Evolutionary conservation across 2,113 vertebrate species (phyloP), one percentile per base, ranked within the genome.

Genomic region (Bufo bufo): DNA sequence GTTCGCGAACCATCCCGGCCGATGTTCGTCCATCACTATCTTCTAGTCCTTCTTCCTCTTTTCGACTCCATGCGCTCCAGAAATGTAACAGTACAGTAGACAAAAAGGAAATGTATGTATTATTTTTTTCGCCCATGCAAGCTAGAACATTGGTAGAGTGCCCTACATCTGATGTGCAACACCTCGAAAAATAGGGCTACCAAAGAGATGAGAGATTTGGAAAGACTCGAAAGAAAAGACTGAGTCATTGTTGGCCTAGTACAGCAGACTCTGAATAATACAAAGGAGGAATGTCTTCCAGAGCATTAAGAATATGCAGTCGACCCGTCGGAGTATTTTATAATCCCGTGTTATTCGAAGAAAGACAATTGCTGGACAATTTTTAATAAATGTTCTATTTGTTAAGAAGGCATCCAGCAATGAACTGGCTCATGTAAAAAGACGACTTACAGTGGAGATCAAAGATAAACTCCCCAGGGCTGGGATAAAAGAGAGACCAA

Each of bases 321-420:
- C 87, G 63, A 83, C 49, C 23, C 87, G 63, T 59, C 43, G 52
- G 87, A 88, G 87, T 78, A 78, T 84, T 84, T 88, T 77, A 78
- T 84, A 88, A 88, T 84, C 82, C 87, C 58, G 72, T 63, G 75
- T 75, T 77, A 75, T 88, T 17, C 52, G 87, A 65, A 82, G 61
- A 56, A 66, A 84, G 75, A 83, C 43, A 52, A 77, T 54, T 84
- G 59, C 81, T 88, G 82, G 87, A 84, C 82, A 78, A 82, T 78
- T 77, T 81, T 77, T 88, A 88, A 66, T 77, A 88, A 88, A 88
- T 88, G 87, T 83, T 87, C 87, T 83, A 63, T 88, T 83, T 74
- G 56, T 77, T 59, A 77, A 61, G 52, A 43, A 88, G 80, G 80
- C 71, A 88, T 88, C 87, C 87, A 88, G 71, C 87, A 83, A 88